Percentiles rank a stretch among this genome's conserved stretches.
These are phyloP conservation scores for Acanthococcus lagerstroemiae DNA, from an alignment of 2,888 invertebrate genomes.

Conservation along the genomic window DNA sequence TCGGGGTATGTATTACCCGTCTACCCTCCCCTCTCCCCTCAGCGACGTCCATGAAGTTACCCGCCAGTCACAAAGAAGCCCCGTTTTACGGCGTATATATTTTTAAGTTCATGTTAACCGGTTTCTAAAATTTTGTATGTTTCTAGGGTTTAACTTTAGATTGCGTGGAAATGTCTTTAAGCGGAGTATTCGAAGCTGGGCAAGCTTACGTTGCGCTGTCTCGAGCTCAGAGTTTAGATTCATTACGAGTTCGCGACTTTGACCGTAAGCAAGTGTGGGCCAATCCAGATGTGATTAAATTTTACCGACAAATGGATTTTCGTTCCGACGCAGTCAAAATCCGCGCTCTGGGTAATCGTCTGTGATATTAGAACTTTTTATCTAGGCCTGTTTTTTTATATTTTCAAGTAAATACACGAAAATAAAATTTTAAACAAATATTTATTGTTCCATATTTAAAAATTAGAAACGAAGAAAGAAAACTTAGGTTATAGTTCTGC, in stretches of 20 bases:
- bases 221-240: constrained; percentile 75
- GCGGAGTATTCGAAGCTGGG: constrained; percentile 87
- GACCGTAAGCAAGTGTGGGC: constrained; percentile 79
- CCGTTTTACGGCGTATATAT: too few species aligned
- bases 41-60: too few species aligned
- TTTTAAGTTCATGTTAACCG: not conserved
- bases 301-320: constrained; percentile 59
- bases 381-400: too few species aligned
- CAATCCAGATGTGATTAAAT: constrained; percentile 69
- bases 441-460: too few species aligned
- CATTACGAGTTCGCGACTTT: constrained; percentile 79
- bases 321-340: constrained; percentile 57
- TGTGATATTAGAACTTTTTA: too few species aligned
- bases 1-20: too few species aligned
- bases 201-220: constrained; percentile 94
- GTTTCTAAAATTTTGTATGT: not conserved
- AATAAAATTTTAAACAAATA: too few species aligned
- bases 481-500: too few species aligned
- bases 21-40: too few species aligned
- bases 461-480: too few species aligned
- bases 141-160: constrained; percentile 78
- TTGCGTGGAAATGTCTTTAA: constrained; percentile 87
- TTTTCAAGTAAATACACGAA: too few species aligned
- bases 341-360: constrained; percentile 18
- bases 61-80: too few species aligned